phyloP scores from a whole-genome alignment of 2,797 vertebrate species.

The Antennarius maculatus region DNA sequence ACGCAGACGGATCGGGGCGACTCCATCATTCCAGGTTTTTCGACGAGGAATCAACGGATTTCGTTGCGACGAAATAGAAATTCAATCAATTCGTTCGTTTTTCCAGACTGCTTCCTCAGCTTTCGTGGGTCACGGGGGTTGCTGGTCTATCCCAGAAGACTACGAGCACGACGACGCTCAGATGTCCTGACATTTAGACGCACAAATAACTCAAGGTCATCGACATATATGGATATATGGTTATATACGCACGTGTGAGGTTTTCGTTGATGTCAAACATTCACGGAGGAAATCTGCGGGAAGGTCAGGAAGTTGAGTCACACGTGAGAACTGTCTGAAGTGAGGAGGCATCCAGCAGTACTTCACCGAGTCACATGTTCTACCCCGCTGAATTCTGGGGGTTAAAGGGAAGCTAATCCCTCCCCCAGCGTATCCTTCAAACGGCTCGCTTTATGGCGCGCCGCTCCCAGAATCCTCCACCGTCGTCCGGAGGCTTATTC shows the following conservation, averaged over 20 bases:
- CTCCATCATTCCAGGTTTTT: conserved; percentile 5
- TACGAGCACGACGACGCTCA: too few relatives aligned
- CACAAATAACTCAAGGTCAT: too few relatives aligned
- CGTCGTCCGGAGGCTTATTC: conserved; percentile 34
- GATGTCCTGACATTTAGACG: too few relatives aligned
- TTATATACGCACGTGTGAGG: too few relatives aligned
- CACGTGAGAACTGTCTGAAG: neutral
- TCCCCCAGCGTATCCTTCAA: conserved; percentile 44
- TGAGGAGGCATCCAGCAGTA: conserved; percentile 31
- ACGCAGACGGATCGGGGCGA: conserved; percentile 62
- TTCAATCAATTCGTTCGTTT: too few relatives aligned
- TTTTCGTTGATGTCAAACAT: neutral
- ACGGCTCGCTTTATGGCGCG: conserved; percentile 37
- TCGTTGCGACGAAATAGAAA: too few relatives aligned
- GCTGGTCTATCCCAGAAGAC: too few relatives aligned
- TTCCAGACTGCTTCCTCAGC: too few relatives aligned
- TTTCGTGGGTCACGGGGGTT: too few relatives aligned
- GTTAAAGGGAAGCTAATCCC: conserved; percentile 56
- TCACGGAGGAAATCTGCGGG: neutral
- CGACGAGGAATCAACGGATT: too few relatives aligned
- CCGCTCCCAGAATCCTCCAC: conserved; percentile 23
- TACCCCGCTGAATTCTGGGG: conserved; percentile 52
- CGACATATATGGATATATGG: too few relatives aligned
- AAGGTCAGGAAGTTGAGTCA: conserved; percentile 1
- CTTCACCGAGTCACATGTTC: conserved; percentile 43